Percentiles rank a stretch among this genome's conserved stretches.
Evolutionary conservation across 1,140 invertebrate genomes (phyloP).

Genomic region (Araneus ventricosus): DNA sequence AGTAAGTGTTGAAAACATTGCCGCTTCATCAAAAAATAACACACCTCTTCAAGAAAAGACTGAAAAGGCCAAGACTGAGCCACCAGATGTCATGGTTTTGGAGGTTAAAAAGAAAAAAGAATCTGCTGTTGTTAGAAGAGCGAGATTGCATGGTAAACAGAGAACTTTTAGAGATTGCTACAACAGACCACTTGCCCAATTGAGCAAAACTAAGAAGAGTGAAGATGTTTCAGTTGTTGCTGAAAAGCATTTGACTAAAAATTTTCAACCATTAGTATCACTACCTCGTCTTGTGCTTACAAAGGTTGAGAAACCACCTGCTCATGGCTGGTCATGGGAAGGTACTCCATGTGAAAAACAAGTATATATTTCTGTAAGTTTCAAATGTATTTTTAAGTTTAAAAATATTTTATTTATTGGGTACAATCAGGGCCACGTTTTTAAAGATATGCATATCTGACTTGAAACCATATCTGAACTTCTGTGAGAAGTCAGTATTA

Average conservation of each 20-base stretch:
- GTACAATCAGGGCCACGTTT: too few species aligned
- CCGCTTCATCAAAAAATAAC: neutral
- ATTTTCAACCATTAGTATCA: constrained; percentile 48
- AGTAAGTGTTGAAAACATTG: neutral
- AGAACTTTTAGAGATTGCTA: constrained; percentile 69
- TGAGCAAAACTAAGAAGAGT: constrained; percentile 31
- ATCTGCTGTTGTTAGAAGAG: constrained; percentile 71
- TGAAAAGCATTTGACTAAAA: constrained; percentile 44
- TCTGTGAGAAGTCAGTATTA: too few species aligned
- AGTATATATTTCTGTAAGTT: constrained; percentile 92
- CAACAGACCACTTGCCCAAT: constrained; percentile 61
- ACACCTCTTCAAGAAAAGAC: neutral
- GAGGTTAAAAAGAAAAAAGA: constrained; percentile 69
- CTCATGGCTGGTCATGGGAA: constrained; percentile 95
- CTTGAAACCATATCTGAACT: too few species aligned
- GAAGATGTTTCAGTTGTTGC: neutral
- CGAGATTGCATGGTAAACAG: constrained; percentile 67
- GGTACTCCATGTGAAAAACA: constrained; percentile 90
- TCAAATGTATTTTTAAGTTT: neutral
- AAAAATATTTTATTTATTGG: too few species aligned
- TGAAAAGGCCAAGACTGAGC: constrained; percentile 8
- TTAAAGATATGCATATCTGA: too few species aligned
- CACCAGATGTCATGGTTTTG: constrained; percentile 26
- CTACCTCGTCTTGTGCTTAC: constrained; percentile 69
- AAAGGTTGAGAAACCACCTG: constrained; percentile 78